Evolutionary conservation across 2,113 vertebrate genomes (phyloP).

Genomic region (Microcebus tavaratra): DNA sequence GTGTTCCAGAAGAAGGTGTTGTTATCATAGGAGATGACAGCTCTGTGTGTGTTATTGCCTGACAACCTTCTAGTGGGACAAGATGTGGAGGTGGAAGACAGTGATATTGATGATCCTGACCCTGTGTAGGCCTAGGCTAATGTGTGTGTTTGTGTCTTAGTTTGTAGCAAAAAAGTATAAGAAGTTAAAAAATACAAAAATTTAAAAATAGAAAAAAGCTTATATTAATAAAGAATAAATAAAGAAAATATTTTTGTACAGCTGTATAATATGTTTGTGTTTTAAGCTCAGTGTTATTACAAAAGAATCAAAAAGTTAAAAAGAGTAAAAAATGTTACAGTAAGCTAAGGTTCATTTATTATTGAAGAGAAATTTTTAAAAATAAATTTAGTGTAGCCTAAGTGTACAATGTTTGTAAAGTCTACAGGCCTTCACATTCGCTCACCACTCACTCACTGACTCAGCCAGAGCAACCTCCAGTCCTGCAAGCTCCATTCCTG

Average conservation of each 20-base stretch:
- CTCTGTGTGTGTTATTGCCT: background rate
- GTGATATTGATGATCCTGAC: background rate
- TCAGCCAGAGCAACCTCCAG: background rate
- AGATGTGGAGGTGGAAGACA: background rate
- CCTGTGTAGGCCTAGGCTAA: background rate
- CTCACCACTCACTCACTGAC: background rate
- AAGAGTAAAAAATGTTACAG: background rate
- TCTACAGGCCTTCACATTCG: background rate
- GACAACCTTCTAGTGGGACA: background rate
- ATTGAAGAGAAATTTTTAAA: background rate
- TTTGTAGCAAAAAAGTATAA: background rate
- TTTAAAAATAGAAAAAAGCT: background rate
- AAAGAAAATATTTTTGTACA: background rate
- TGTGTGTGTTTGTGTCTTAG: background rate
- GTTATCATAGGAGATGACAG: background rate
- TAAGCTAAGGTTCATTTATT: background rate
- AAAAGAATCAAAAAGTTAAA: background rate
- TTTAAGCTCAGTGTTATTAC: background rate
- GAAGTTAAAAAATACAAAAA: background rate
- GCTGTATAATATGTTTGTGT: background rate
- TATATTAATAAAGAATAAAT: background rate
- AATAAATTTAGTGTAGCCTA: background rate
- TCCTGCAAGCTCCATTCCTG: background rate
- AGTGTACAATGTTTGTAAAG: background rate
- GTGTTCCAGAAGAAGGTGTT: background rate